Base-by-base conservation (phyloP, 2,888 invertebrate species). In the Drosophila phalerata region DNA sequence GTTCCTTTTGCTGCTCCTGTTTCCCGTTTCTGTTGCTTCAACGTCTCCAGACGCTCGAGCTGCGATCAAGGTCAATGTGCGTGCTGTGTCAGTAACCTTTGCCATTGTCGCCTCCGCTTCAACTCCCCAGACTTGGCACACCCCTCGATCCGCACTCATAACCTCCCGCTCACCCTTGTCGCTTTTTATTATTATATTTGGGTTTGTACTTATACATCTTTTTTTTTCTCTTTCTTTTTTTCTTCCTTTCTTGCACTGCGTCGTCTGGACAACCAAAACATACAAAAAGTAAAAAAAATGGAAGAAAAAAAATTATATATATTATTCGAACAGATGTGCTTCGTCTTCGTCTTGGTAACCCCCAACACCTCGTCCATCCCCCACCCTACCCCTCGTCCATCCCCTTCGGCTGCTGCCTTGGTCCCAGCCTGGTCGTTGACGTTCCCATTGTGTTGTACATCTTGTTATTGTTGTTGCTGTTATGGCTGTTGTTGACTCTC, bases 41-140 rank as follows among this genome's bases (percentile, higher is more conserved):
- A 66, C 75, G 64, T 80, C 77, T 80, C 60, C 77, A 79, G 77
- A 79, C 78, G 65, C 62, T 76, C 73, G 66, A 67, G 34, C 55
- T 53, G 76, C 66, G 85, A 90, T 80, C 89, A 88, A 88, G 88
- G 88, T 88, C 88, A 90, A 88, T 85, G 85, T 90, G 88, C 88
- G 90, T 87, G 74, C 64, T 81, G 88, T 89, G 88, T 90, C 90
- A 89, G 83, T 83, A 90, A 90, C 85, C 87, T 87, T 79, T 87
- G 86, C 77, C 85, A 81, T 81, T 81, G 85, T 73, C 85, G 66
- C 76, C 80, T 70, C 73, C 74, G 63, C 69, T 48, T 51, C 76
- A 55, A 56, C 62, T 61, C 58, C 69, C 66, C 75, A 74, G 78
- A 65, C 74, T 52, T 48, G 63, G 28, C 57, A 65, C 77, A 63